Evolutionary conservation across 2,113 vertebrate species (phyloP).

Genomic region (Orthonyx spaldingii): DNA sequence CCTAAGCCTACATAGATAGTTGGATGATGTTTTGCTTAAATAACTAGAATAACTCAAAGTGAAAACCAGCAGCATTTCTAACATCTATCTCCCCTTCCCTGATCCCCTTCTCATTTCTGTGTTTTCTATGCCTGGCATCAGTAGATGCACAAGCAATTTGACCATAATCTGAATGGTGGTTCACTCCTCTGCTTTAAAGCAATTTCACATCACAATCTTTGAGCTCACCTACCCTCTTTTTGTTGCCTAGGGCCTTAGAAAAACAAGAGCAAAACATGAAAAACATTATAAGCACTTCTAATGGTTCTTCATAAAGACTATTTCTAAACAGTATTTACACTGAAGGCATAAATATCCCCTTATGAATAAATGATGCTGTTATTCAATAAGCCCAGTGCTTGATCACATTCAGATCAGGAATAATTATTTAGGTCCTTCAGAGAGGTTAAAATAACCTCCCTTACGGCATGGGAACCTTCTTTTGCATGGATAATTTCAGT

Average conservation of each 20-base stretch:
- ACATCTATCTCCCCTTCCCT: background rate
- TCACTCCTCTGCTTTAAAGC: background rate
- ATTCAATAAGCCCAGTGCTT: background rate
- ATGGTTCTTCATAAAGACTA: background rate
- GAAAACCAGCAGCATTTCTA: background rate
- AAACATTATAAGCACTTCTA: background rate
- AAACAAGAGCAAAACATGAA: background rate
- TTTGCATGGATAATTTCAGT: background rate
- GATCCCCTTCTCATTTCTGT: background rate
- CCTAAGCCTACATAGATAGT: background rate
- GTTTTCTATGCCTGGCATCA: background rate
- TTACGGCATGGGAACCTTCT: background rate
- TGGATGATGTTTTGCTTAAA: background rate
- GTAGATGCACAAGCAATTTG: background rate
- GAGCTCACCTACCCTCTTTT: background rate
- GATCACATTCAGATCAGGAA: background rate
- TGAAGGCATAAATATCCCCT: background rate
- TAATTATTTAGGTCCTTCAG: background rate
- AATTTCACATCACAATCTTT: background rate
- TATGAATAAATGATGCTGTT: background rate
- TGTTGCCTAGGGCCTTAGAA: background rate
- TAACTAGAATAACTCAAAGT: background rate
- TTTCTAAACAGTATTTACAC: background rate
- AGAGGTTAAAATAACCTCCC: background rate
- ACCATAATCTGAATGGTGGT: background rate